Evolutionary conservation across 2,888 invertebrate species (phyloP), one percentile per base, ranked within the genome.

Genomic region (Tinea trinotella): DNA sequence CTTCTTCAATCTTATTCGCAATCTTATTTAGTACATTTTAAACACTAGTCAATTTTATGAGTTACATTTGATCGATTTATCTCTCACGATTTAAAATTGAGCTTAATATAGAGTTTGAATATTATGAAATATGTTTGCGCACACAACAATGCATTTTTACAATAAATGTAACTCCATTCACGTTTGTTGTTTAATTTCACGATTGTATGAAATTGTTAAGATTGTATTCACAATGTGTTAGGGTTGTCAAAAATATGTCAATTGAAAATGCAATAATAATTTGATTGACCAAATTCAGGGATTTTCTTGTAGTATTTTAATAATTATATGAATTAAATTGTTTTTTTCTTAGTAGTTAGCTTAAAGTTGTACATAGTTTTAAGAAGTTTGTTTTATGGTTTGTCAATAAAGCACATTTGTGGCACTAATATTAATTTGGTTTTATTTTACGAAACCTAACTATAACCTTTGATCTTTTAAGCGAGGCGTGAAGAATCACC

Each of bases 351-450:
- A 40, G 17, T 53, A 53, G 19, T 15, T 44, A 24, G 48, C 72
- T 74, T 74, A 62, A 59, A 64, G 70, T 71, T 82, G 75, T 80
- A 77, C 59, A 72, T 73, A 70, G 55, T 49, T n/a, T 60, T 61
- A 67, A 64, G 71, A 67, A 70, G 64, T 60, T 66, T 66, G 74
- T 71, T 76, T 70, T 68, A 66, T 65, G 67, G 67, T 74, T 74
- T 80, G 71, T 79, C 70, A 82, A 74, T 84, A 84, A 79, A 84
- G 80, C 82, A 83, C 82, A 70, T 80, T 77, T 80, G 79, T 77
- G 80, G 81, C 81, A 84, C 79, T 67, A 57, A 62, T 50, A 46
- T 48, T 58, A 56, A 64, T 56, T 67, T 70, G n/a, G 76, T 80
- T 63, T 65, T 65, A 72, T 68, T 36, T 36, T 40, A 40, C 13